Conservation (phyloP, 2,113 vertebrate species). For the Bubo blakistoni region DNA sequence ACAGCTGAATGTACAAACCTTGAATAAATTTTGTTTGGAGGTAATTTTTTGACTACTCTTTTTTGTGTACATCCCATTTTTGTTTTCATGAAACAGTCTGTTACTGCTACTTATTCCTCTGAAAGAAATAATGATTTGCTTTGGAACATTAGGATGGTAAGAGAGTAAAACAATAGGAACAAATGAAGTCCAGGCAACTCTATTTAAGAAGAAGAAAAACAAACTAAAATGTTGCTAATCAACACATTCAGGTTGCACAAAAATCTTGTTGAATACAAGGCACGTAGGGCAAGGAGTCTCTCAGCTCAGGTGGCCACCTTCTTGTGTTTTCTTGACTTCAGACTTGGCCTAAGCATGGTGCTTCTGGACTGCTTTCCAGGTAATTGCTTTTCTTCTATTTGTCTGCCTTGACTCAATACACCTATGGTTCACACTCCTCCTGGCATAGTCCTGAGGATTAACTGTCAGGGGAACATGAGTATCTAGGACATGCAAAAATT, state of each 20-base stretch:
- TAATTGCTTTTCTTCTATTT: neutral
- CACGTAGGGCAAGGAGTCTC: neutral
- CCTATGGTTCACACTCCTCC: neutral
- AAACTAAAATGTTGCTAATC: neutral
- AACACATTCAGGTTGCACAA: neutral
- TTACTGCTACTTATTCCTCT: neutral
- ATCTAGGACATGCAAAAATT: neutral
- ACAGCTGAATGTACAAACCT: neutral
- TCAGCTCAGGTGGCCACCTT: neutral
- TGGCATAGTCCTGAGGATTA: neutral
- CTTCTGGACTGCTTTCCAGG: neutral
- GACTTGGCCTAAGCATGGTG: neutral
- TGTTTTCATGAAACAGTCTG: neutral
- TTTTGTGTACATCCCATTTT: neutral
- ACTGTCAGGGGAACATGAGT: neutral
- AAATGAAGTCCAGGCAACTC: neutral
- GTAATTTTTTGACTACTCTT: neutral
- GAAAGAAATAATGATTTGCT: neutral
- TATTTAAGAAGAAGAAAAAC: neutral
- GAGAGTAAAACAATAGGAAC: neutral
- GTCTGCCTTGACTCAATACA: neutral
- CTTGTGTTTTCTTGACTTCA: neutral
- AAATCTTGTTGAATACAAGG: neutral
- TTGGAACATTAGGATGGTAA: neutral
- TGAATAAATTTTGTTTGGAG: neutral